phyloP scores from a whole-genome alignment of 2,888 invertebrate genomes.

The Osmoderma eremita region DNA sequence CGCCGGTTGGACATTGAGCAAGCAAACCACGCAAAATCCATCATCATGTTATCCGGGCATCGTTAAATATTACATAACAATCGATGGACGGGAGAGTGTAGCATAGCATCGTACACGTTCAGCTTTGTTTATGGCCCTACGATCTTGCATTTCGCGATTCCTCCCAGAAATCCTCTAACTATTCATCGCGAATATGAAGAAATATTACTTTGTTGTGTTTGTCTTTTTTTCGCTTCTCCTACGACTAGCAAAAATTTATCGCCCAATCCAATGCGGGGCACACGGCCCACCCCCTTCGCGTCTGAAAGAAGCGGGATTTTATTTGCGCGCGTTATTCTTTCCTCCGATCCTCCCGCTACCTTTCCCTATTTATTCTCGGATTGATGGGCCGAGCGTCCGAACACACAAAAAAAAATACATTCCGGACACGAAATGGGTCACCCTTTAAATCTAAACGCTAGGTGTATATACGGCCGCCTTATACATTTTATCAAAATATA shows the following conservation, averaged over 20 bases:
- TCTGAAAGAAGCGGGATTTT: constrained; percentile 48
- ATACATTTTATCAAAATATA: constrained; percentile 60
- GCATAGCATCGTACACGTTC: constrained; percentile 12
- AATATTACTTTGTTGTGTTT: constrained; percentile 34
- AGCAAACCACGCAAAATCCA: constrained; percentile 46
- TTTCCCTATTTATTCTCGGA: constrained; percentile 43
- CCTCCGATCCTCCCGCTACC: constrained; percentile 18
- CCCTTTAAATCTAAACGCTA: constrained; percentile 53
- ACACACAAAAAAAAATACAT: constrained; percentile 57
- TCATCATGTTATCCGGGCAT: constrained; percentile 47
- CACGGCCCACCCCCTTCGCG: constrained; percentile 16
- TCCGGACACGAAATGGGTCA: constrained; percentile 56
- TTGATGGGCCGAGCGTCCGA: constrained; percentile 54
- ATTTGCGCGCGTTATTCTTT: constrained; percentile 46
- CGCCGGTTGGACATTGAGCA: constrained; percentile 36
- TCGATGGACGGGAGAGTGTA: constrained; percentile 43
- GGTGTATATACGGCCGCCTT: constrained; percentile 47
- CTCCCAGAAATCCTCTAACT: constrained; percentile 35
- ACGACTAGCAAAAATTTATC: constrained; percentile 37
- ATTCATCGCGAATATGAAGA: constrained; percentile 36
- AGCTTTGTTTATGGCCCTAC: constrained; percentile 34
- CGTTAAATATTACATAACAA: constrained; percentile 49
- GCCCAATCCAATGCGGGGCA: constrained; percentile 28
- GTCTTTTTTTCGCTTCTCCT: constrained; percentile 32
- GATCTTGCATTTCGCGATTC: constrained; percentile 29